phyloP scores from a whole-genome alignment of 2,797 vertebrate species.

The Coreius guichenoti region DNA sequence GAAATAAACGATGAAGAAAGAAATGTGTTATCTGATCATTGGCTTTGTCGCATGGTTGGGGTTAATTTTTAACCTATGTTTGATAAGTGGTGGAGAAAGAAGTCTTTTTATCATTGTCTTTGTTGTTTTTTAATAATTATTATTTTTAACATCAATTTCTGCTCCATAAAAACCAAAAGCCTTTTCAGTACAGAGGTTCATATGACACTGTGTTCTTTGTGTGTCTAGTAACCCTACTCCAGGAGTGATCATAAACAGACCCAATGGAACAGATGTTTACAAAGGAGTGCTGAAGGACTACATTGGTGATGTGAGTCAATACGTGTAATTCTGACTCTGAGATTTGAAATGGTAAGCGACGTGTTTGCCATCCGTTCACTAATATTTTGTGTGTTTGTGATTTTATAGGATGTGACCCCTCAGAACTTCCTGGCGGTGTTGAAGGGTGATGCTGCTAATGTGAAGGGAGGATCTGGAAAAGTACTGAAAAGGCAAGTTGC shows the following conservation, averaged over 20 bases:
- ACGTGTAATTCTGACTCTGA: neutral
- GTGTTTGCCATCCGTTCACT: neutral
- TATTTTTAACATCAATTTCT: neutral
- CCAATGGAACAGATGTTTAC: conserved; percentile 92
- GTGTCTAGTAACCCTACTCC: conserved; percentile 90
- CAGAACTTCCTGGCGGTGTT: conserved; percentile 92
- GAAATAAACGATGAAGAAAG: neutral
- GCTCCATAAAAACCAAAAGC: neutral
- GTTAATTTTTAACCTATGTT: neutral
- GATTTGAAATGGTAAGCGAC: neutral
- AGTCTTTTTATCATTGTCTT: neutral
- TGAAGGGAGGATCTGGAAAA: conserved; percentile 92
- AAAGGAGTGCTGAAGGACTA: conserved; percentile 92
- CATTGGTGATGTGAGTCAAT: conserved; percentile 80
- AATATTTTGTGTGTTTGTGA: conserved; percentile 29
- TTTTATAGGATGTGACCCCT: conserved; percentile 86
- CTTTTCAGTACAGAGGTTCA: neutral
- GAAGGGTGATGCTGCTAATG: conserved; percentile 81
- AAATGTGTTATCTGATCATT: neutral
- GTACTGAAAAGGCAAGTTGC: conserved; percentile 88
- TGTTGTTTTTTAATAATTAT: neutral
- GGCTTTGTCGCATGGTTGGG: neutral
- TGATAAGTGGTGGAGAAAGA: neutral
- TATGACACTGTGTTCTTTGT: neutral
- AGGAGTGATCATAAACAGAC: conserved; percentile 91